Evolutionary conservation across 2,113 vertebrate genomes (phyloP), one percentile per base, ranked within the genome.

Genomic region (Chelonoidis abingdonii): DNA sequence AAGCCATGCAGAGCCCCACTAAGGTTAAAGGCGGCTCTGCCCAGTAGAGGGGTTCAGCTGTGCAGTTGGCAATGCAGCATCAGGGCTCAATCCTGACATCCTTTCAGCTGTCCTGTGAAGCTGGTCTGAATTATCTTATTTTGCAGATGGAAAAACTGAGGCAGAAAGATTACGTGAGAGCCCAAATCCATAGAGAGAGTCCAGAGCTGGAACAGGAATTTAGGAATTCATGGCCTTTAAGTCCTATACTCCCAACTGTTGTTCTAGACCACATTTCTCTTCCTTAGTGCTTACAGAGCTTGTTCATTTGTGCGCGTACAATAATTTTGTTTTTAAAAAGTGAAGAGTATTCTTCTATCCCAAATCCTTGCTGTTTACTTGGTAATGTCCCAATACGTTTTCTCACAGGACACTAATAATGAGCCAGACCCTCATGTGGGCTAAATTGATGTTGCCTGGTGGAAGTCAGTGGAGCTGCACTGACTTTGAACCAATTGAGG

Each of bases 401-500:
- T 78, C 41, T 78, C 75, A 78, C 24, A 27, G 75, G 75, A 47
- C 44, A 47, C 12, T 27, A 29, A 78, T 44, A 78, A 16, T 47
- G 25, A 47, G 41, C 75, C 41, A 19, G 31, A 53, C 47, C 31
- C 1, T 1, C 41, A 22, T 72, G 3, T 59, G 79, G 29, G 57
- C 56, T 79, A 83, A 65, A 38, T 2, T 50, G 49, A 31, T 4
- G 7, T 47, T 5, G 79, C 84, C 52, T 24, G n/a, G n/a, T 19
- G 27, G 53, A 27, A 78, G 83, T 80, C 83, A 83, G 29, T 29
- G 49, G 44, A n/a, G 7, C 38, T 72, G 57, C 53, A 59, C 83
- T 31, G 44, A 41, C 56, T 0, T 0, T 0, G 56, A 47, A 8
- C 38, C 38, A 38, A 22, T 41, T 72, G 44, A 2, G 1, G 5